These are phyloP conservation scores for Drosophila fungiperda DNA, from an alignment of 2,888 invertebrate species.

Conservation along the genomic window DNA sequence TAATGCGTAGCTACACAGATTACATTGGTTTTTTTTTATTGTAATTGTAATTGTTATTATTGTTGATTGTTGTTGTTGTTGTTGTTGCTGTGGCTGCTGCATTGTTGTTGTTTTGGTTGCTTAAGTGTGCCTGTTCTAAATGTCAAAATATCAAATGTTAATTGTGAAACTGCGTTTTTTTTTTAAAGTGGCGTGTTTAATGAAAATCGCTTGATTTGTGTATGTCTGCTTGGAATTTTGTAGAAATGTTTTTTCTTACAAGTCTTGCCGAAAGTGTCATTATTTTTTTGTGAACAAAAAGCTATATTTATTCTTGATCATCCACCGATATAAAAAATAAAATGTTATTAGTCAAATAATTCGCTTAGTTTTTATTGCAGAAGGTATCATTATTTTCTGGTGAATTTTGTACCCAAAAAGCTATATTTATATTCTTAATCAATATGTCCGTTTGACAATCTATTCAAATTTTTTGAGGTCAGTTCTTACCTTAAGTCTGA, in stretches of 20 bases:
- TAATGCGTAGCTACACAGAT: constrained; percentile 15
- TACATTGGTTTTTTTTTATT: not conserved
- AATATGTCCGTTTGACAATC: not conserved
- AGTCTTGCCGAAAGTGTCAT: not conserved
- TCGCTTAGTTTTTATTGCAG: too few relatives aligned
- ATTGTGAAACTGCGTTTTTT: constrained; percentile 13
- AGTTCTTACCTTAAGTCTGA: too few relatives aligned
- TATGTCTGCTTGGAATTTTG: not conserved
- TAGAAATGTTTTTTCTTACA: not conserved
- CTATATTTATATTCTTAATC: not conserved
- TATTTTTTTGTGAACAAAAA: not conserved
- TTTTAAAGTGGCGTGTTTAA: not conserved
- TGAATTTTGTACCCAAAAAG: not conserved
- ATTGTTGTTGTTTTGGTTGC: constrained; percentile 18
- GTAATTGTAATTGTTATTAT: not conserved
- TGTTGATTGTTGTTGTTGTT: not conserved
- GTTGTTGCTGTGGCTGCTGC: constrained; percentile 14
- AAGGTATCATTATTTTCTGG: not conserved
- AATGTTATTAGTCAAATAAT: too few relatives aligned
- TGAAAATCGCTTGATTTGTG: not conserved
- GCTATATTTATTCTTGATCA: not conserved
- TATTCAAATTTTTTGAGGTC: too few relatives aligned
- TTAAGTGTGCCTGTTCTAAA: constrained; percentile 27
- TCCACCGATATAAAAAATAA: too few relatives aligned
- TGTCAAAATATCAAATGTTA: constrained; percentile 21